Base-by-base conservation (phyloP, 2,888 invertebrate genomes). In the Mylabris sibirica region DNA sequence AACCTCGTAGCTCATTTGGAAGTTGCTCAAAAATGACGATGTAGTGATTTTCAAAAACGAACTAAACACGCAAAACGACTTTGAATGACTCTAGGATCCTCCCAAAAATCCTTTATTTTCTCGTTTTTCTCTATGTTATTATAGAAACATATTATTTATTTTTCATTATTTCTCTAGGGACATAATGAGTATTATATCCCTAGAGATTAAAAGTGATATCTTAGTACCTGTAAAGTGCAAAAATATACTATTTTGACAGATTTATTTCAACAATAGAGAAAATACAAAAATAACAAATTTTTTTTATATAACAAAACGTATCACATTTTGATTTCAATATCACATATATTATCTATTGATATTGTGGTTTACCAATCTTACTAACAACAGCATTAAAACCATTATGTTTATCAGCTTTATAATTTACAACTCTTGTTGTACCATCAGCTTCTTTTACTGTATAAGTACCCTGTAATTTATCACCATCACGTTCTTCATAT, bases 231-330 rank as follows among this genome's bases (percentile, higher is more conserved):
- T n/a, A n/a, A n/a, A n/a, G n/a, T n/a, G 95, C 95, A 65, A 98
- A 98, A 86, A 98, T 96, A 96, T 96, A 78, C 83, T 17, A 26
- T 38, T 65, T 61, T 3, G 2, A n/a, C 64, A 26, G 35, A 59
- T 26, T 20, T 49, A 44, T 38, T 57, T 64, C n/a, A 30, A 41
- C 26, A 44, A 63, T 38, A 20, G 44, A n/a, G 3, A 44, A 22
- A 44, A 24, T 63, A 44, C 38, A 49, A 49, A 49, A 49, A 49
- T 49, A 49, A 17, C n/a, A 6, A 6, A 4, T n/a, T 14, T 20
- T 11, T 9, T 17, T 17, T n/a, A 17, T n/a, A n/a, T 49, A 49
- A 49, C 20, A 49, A 9, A 49, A 17, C 44, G 20, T 49, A 49
- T 49, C 49, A 49, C 49, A 59, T 26, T 11, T 57, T 63, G 53